phyloP scores from a whole-genome alignment of 2,888 invertebrate genomes.

The Amblyteles armatorius region DNA sequence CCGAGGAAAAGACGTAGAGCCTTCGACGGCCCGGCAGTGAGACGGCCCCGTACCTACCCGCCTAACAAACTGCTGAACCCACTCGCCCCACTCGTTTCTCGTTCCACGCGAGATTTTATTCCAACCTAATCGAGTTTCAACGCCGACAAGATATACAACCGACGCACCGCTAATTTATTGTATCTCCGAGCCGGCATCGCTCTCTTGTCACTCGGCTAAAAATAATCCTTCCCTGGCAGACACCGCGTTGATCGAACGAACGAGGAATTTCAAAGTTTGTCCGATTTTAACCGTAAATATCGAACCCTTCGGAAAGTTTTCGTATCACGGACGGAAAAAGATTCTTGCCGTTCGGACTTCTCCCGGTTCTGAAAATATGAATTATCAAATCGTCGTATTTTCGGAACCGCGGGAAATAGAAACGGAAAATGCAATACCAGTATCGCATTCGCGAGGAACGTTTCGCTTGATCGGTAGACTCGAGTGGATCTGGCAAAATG shows the following conservation, averaged over 20 bases:
- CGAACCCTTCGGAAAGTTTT: neutral
- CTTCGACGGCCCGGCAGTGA: slow-evolving; percentile 38
- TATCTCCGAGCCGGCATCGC: neutral
- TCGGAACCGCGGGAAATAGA: too few species aligned
- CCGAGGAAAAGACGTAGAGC: slow-evolving; percentile 60
- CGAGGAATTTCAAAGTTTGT: neutral
- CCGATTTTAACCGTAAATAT: neutral
- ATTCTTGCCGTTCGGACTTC: neutral
- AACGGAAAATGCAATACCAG: too few species aligned
- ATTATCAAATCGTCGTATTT: neutral
- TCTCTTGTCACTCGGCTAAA: neutral
- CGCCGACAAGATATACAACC: slow-evolving; percentile 32
- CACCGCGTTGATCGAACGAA: neutral
- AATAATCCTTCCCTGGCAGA: neutral
- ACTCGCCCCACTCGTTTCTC: slow-evolving; percentile 71
- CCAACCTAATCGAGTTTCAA: slow-evolving; percentile 80
- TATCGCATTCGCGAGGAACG: neutral
- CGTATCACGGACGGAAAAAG: neutral
- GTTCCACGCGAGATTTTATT: slow-evolving; percentile 81
- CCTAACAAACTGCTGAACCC: slow-evolving; percentile 83
- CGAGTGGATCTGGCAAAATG: neutral
- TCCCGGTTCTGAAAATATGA: neutral
- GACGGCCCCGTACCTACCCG: slow-evolving; percentile 59
- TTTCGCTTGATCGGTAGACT: neutral
- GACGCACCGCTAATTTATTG: slow-evolving; percentile 18